Percentiles rank a stretch among this genome's conserved stretches.
Evolutionary conservation across 2,113 vertebrate species (phyloP).

Genomic region (Hemiprocne comata): DNA sequence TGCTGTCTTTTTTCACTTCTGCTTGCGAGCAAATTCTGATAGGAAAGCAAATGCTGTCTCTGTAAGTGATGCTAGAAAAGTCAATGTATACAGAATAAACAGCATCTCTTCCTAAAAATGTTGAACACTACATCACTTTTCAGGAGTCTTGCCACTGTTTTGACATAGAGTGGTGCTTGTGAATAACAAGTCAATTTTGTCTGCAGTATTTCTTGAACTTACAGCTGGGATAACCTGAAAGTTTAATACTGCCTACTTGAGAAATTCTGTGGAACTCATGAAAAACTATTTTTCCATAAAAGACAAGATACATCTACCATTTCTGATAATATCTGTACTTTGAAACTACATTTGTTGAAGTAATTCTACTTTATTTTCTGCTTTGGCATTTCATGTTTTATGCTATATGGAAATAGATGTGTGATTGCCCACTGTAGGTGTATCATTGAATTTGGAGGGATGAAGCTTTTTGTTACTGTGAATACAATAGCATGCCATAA

Average conservation of each 20-base stretch:
- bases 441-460: neutral
- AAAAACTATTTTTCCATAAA: neutral
- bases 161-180: neutral
- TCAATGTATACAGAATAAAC: neutral
- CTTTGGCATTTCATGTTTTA: neutral
- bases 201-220: neutral
- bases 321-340: neutral
- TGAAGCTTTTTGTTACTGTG: neutral
- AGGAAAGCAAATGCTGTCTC: neutral
- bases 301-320: neutral
- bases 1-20: neutral
- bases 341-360: neutral
- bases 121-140: neutral
- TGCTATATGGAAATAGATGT: neutral
- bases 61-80: neutral
- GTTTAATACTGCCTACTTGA: neutral
- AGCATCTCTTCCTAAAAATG: neutral
- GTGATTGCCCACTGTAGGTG: neutral
- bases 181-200: neutral
- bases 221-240: neutral
- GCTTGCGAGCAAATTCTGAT: neutral
- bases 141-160: neutral
- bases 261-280: neutral
- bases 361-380: neutral
- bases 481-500: neutral